Evolutionary conservation across 2,797 vertebrate species (phyloP), one percentile per base, ranked within the genome.

Genomic region (Sebastes paucispinis): DNA sequence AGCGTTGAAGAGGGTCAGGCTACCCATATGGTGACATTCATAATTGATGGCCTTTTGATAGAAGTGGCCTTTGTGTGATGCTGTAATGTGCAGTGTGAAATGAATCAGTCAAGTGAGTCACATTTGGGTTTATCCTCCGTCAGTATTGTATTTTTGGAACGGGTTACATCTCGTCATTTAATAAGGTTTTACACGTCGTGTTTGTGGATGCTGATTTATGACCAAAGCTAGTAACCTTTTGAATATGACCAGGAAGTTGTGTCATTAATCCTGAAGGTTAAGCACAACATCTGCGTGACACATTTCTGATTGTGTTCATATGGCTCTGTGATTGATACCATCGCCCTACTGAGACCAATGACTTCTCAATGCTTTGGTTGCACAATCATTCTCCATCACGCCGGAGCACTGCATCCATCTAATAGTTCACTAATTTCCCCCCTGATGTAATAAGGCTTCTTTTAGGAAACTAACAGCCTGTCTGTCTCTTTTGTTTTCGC

Each of bases 401-500:
- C 66, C 52, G 65, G 8, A 86, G 83, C 82, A 76, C 69, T 67
- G 75, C 87, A 93, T 95, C 93, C 89, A 94, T 95, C 93, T 93
- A 75, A 87, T 60, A 74, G 79, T 84, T 71, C 59, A 34, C 83
- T 91, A 85, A 93, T 94, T 93, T 93, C 89, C 92, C 94, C 57
- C 59, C 79, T 75, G 86, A 93, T 88, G 88, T 87, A 91, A 93
- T 88, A 85, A 89, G 74, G 63, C 80, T 77, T 79, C 81, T 89
- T 88, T 88, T 87, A 72, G 80, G 69, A 76, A 72, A 73, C n/a
- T 39, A 76, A 77, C 39, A 50, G 78, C 71, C 36, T 74, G 65
- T 59, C 36, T 58, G 52, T 70, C 67, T 64, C 29, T 52, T 64
- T 79, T 75, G 60, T 50, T 67, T 68, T 70, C 7, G n/a, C 4